Evolutionary conservation across 2,113 vertebrate genomes (phyloP).

Genomic region (Eretmochelys imbricata): DNA sequence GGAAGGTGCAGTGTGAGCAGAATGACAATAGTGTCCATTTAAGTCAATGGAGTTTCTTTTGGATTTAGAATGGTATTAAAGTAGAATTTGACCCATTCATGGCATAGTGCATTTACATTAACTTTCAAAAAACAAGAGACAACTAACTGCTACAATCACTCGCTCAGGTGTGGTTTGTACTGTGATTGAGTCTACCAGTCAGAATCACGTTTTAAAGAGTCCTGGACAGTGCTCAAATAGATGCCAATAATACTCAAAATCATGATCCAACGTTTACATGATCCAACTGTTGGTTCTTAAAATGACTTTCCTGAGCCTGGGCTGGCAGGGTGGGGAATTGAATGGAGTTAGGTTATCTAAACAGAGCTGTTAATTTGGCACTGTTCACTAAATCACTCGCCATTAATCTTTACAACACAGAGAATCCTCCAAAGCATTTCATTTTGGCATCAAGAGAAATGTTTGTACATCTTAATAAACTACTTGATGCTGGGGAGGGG

Average conservation of each 20-base stretch:
- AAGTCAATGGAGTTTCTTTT: background rate
- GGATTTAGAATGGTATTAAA: background rate
- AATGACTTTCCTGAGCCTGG: background rate
- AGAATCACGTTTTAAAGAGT: background rate
- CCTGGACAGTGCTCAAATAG: background rate
- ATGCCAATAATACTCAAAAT: constrained; percentile 5
- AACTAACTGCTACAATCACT: background rate
- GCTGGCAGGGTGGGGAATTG: background rate
- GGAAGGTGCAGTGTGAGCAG: background rate
- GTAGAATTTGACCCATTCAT: background rate
- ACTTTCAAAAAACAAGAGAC: background rate
- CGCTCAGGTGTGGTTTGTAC: background rate
- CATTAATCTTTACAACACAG: constrained; percentile 36
- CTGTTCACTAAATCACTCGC: constrained; percentile 42
- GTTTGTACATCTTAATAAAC: constrained; percentile 32
- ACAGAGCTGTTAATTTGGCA: constrained; percentile 40
- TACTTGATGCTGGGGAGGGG: background rate
- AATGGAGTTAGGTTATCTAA: constrained; percentile 38
- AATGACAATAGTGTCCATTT: background rate
- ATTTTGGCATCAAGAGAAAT: constrained; percentile 25
- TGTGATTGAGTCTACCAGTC: background rate
- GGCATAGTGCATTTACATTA: background rate
- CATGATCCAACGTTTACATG: background rate
- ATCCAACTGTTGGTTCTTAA: background rate
- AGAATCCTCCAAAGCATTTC: constrained; percentile 31